A percentile compares a stretch with the other conserved stretches of the same genome.
Conservation (phyloP, 2,888 invertebrate species). For the Aleiodes testaceus region DNA sequence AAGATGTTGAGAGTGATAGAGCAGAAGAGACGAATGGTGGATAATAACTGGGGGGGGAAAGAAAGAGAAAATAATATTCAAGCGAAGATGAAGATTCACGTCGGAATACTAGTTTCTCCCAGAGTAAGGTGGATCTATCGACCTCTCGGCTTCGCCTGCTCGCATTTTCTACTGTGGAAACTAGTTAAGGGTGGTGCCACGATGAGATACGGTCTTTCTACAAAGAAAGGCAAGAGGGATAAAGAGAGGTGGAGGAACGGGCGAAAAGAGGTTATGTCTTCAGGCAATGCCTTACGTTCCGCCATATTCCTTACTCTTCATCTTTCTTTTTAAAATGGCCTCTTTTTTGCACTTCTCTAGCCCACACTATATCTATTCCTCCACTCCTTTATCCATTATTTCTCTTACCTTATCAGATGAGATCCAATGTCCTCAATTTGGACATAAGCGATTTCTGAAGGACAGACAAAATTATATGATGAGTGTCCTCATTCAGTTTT, state of each 20-base stretch:
- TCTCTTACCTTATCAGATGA: background rate
- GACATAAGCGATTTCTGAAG: too few species aligned
- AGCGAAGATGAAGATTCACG: slow-evolving; percentile 36
- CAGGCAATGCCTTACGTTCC: slow-evolving; percentile 38
- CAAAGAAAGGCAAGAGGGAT: slow-evolving; percentile 31
- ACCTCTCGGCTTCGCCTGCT: slow-evolving; percentile 45
- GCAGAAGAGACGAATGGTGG: background rate
- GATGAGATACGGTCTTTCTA: slow-evolving; percentile 37
- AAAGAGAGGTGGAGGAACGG: slow-evolving; percentile 18
- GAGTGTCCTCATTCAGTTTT: too few species aligned
- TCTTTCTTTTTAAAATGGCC: slow-evolving; percentile 37
- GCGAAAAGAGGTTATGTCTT: slow-evolving; percentile 47
- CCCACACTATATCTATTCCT: background rate
- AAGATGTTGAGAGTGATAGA: too few species aligned
- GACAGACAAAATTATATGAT: too few species aligned
- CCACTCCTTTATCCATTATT: background rate
- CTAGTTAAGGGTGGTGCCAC: slow-evolving; percentile 44
- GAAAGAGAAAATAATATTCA: background rate
- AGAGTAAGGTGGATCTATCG: slow-evolving; percentile 41
- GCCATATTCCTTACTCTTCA: slow-evolving; percentile 34
- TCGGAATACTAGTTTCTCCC: slow-evolving; percentile 23
- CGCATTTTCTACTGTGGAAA: slow-evolving; percentile 34
- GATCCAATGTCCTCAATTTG: too few species aligned
- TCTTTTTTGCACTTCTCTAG: slow-evolving; percentile 40
- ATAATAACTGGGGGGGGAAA: slow-evolving; percentile 11